phyloP scores from a whole-genome alignment of 2,888 invertebrate genomes.

The Plutella xylostella region DNA sequence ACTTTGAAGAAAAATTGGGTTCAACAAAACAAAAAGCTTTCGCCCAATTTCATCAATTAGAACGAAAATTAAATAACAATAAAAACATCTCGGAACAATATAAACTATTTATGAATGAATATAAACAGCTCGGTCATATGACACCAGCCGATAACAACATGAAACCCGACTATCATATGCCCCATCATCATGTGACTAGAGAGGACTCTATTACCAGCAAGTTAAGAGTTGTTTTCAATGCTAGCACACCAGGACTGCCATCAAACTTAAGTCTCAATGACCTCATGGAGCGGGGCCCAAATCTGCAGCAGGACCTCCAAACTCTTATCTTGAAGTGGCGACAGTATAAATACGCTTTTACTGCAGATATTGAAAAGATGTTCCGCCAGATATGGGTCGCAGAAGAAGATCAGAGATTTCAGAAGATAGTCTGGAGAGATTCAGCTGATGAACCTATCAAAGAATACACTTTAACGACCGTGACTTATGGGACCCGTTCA shows the following conservation, averaged over 20 bases:
- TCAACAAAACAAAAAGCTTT: constrained; percentile 15
- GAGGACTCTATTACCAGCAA: not conserved
- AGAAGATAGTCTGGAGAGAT: constrained; percentile 5
- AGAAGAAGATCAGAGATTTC: not conserved
- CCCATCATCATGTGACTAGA: not conserved
- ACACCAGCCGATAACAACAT: constrained; percentile 12
- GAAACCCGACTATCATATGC: not conserved
- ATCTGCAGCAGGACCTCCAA: constrained; percentile 4
- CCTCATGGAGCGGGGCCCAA: constrained; percentile 4
- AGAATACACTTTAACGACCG: constrained; percentile 1
- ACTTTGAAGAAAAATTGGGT: constrained; percentile 14
- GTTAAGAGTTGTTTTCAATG: constrained; percentile 5
- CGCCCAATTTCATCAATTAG: constrained; percentile 18
- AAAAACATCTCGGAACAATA: constrained; percentile 11
- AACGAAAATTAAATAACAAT: constrained; percentile 12
- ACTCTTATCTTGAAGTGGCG: not conserved
- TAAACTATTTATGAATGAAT: constrained; percentile 15
- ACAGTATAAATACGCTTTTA: too few relatives aligned
- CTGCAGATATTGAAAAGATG: too few relatives aligned
- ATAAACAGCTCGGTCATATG: constrained; percentile 11
- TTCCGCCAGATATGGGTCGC: too few relatives aligned
- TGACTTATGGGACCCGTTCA: constrained; percentile 2
- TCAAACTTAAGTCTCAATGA: constrained; percentile 8
- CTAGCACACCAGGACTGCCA: constrained; percentile 5
- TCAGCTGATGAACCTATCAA: not conserved